phyloP scores from a whole-genome alignment of 1,140 invertebrate genomes.

The Reticulitermes speratus region DNA sequence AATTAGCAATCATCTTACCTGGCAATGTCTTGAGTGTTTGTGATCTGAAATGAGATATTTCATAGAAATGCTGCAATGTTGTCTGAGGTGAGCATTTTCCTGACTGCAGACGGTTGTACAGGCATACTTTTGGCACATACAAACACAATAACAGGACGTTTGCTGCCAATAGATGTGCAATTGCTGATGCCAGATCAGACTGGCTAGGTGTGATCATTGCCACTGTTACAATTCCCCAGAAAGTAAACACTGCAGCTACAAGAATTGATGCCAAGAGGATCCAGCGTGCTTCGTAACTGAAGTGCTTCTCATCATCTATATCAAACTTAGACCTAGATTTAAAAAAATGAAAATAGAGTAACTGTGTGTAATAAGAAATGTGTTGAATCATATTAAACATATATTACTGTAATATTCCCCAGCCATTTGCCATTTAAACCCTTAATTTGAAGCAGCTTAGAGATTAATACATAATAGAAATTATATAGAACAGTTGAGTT shows the following conservation, averaged over 20 bases:
- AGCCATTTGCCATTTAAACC: too few species aligned
- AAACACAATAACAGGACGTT: slow-evolving; percentile 38
- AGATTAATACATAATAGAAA: too few species aligned
- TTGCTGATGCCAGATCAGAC: slow-evolving; percentile 37
- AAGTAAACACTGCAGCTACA: slow-evolving; percentile 47
- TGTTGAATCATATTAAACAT: too few species aligned
- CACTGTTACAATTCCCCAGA: slow-evolving; percentile 49
- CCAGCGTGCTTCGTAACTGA: slow-evolving; percentile 50
- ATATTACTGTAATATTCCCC: too few species aligned
- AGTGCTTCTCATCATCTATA: background rate
- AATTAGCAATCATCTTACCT: background rate
- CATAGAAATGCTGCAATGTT: background rate
- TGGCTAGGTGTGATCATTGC: slow-evolving; percentile 41
- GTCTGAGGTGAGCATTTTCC: background rate
- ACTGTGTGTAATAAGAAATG: too few species aligned
- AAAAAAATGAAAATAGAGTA: background rate
- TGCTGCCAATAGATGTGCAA: slow-evolving; percentile 39
- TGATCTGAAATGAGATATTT: slow-evolving; percentile 21
- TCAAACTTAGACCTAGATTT: background rate
- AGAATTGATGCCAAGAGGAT: slow-evolving; percentile 47
- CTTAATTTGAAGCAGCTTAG: too few species aligned
- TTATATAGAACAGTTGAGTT: too few species aligned
- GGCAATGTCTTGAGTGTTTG: slow-evolving; percentile 21
- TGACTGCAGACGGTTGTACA: slow-evolving; percentile 8
- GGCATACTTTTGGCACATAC: slow-evolving; percentile 37